Base-by-base conservation (phyloP, 2,113 vertebrate species). In the Mesocricetus auratus region DNA sequence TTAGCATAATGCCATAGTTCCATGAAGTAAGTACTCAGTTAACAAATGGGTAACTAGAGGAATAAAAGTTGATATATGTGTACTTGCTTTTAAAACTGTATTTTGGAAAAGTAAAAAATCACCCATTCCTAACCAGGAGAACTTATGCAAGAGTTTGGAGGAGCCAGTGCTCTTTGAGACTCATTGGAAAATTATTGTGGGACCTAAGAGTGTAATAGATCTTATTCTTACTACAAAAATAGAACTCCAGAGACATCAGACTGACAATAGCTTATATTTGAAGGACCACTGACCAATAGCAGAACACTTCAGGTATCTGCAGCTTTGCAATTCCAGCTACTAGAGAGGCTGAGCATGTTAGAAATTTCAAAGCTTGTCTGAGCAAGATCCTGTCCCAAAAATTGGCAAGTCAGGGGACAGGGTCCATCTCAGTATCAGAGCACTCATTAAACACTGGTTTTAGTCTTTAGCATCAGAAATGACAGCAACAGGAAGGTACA, bases 191-290 rank as follows among this genome's bases (percentile, higher is more conserved):
- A 13, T 17, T 91, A 24, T 89, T 58, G 91, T 62, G 26, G 62
- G 31, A 5, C 56, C 22, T 33, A 79, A 66, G 16, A 68, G 45
- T 68, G 45, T 50, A 90, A 39, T 15, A 64, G 29, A 3, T 36
- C 11, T 68, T 92, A 39, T 36, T 86, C 13, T 95, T 91, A 45
- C 22, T 26, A 47, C 42, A 93, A 85, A 94, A 88, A 71, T 56
- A 73, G 58, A 86, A 29, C 36, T 42, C 1, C 13, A 53, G 15
- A 39, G 50, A 91, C 26, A 75, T 24, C 19, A 9, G 4, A 47
- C 69, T 60, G 24, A 66, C 42, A 74, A 53, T 29, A 87, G 0
- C 64, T 86, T 86, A 90, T 21, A 24, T 83, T 66, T 50, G 15
- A 31, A 81, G 16, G 31, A 4, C 12, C 36, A 47, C 83, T 86